Percentiles rank a stretch among this genome's conserved stretches.
These are phyloP conservation scores for Coremacera marginata DNA, from an alignment of 2,888 invertebrate species.

Conservation along the genomic window DNA sequence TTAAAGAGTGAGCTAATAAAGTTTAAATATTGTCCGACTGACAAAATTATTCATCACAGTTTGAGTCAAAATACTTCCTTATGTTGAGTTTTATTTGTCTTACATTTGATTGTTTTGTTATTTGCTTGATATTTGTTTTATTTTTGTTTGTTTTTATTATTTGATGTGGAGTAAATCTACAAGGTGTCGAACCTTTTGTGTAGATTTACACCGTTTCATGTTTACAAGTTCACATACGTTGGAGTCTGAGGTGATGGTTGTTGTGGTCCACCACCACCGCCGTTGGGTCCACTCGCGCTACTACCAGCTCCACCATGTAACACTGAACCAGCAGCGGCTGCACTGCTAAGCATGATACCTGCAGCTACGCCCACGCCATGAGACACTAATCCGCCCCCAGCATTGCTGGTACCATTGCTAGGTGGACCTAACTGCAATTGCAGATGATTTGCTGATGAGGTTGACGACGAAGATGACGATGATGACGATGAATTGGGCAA, in stretches of 20 bases:
- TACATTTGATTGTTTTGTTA: background rate
- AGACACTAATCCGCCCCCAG: background rate
- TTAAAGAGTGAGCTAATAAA: background rate
- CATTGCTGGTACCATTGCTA: background rate
- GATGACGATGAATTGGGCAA: slow-evolving; percentile 64
- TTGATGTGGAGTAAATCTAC: background rate
- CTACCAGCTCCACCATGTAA: slow-evolving; percentile 17
- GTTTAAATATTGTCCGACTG: too few relatives aligned
- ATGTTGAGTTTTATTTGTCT: background rate
- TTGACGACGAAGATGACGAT: slow-evolving; percentile 65
- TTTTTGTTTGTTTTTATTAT: background rate
- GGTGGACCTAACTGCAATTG: slow-evolving; percentile 52
- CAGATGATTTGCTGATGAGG: slow-evolving; percentile 63
- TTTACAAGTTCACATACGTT: slow-evolving; percentile 88
- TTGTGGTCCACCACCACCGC: slow-evolving; percentile 58
- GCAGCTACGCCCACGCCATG: slow-evolving; percentile 10
- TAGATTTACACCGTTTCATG: background rate
- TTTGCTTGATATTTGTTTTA: background rate
- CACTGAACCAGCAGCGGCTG: slow-evolving; percentile 33
- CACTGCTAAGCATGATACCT: background rate
- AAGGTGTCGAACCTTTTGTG: background rate
- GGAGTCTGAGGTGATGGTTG: slow-evolving; percentile 83
- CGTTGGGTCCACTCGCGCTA: slow-evolving; percentile 29
- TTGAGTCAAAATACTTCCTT: background rate
- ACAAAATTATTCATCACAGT: background rate